phyloP scores from a whole-genome alignment of 2,797 vertebrate species.

The Poecile montanus region DNA sequence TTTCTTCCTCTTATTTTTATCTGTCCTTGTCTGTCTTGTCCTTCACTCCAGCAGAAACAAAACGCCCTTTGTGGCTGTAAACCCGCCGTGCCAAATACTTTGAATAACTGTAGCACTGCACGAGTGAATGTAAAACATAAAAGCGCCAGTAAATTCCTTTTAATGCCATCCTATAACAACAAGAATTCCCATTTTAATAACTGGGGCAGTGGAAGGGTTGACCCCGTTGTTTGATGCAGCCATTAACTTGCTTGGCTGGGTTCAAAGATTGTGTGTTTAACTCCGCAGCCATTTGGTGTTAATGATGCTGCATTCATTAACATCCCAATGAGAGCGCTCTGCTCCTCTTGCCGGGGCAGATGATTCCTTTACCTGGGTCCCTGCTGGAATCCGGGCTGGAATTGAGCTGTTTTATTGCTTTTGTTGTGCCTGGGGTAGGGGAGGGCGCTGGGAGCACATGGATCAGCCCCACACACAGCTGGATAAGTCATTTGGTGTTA shows the following conservation, averaged over 20 bases:
- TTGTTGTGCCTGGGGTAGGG: not conserved
- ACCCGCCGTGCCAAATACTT: slow-evolving; percentile 17
- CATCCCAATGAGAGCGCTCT: not conserved
- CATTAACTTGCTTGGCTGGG: slow-evolving; percentile 34
- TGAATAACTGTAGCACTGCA: slow-evolving; percentile 45
- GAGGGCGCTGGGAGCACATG: not conserved
- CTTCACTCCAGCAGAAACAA: slow-evolving; percentile 15
- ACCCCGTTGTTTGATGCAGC: slow-evolving; percentile 53
- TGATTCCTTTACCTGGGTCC: not conserved
- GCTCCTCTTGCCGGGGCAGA: not conserved
- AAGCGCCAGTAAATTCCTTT: slow-evolving; percentile 48
- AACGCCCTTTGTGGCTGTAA: slow-evolving; percentile 33
- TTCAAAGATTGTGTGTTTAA: slow-evolving; percentile 37
- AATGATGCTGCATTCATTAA: slow-evolving; percentile 57
- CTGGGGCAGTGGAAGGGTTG: slow-evolving; percentile 8
- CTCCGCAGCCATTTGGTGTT: slow-evolving; percentile 29
- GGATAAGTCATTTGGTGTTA: not conserved
- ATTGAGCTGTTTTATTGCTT: not conserved
- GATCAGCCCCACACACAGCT: not conserved
- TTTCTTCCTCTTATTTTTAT: not conserved
- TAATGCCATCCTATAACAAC: slow-evolving; percentile 7
- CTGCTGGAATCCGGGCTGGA: not conserved
- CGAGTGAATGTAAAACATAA: slow-evolving; percentile 25
- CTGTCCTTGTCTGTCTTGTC: not conserved
- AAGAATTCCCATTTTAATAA: slow-evolving; percentile 31